phyloP scores from a whole-genome alignment of 1,140 invertebrate genomes.

The Nymphalis io region DNA sequence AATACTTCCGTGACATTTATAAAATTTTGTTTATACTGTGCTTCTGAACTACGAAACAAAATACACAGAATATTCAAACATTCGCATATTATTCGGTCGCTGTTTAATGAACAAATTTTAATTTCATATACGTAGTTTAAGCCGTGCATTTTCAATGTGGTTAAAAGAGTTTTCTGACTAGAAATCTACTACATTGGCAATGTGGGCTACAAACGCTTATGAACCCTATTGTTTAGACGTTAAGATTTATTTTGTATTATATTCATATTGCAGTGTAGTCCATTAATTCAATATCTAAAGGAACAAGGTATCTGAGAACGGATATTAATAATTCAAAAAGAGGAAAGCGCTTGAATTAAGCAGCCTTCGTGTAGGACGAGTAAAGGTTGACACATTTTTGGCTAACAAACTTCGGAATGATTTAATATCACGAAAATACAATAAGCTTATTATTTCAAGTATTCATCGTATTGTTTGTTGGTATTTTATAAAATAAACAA shows the following conservation, averaged over 20 bases:
- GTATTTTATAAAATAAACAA: neutral
- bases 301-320: slow-evolving; percentile 27
- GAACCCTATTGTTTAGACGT: neutral
- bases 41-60: too few species aligned
- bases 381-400: slow-evolving; percentile 16
- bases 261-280: neutral
- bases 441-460: slow-evolving; percentile 7
- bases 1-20: too few species aligned
- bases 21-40: too few species aligned
- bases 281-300: slow-evolving; percentile 35
- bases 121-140: slow-evolving; percentile 10
- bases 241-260: neutral
- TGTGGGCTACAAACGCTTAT: neutral
- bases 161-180: slow-evolving; percentile 2
- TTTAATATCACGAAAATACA: slow-evolving; percentile 4
- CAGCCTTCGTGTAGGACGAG: slow-evolving; percentile 13
- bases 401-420: slow-evolving; percentile 9
- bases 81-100: neutral
- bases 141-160: slow-evolving; percentile 5
- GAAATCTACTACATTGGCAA: slow-evolving; percentile 6
- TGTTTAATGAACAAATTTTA: slow-evolving; percentile 11
- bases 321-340: slow-evolving; percentile 35
- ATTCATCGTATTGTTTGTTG: neutral
- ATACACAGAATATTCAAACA: neutral
- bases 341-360: slow-evolving; percentile 22